Percentiles rank a stretch among this genome's conserved stretches.
phyloP scores from a whole-genome alignment of 2,113 vertebrate genomes.

The Amblyopsis rosae region DNA sequence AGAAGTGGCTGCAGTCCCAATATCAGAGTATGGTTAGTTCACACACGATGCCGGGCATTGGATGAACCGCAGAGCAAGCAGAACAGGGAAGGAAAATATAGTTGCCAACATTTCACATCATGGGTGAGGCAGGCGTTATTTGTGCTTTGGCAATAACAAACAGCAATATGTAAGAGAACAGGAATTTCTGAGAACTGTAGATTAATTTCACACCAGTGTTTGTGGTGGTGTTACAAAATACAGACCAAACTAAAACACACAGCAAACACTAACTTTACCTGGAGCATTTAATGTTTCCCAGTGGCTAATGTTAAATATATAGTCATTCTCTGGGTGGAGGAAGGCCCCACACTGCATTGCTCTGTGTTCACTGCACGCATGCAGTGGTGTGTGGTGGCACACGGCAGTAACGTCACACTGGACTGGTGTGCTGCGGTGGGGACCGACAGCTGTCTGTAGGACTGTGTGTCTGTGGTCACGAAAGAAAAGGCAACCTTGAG shows the following conservation, averaged over 20 bases:
- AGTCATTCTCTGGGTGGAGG: no score
- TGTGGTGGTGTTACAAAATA: no score
- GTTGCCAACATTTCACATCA: background rate
- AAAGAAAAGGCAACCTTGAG: background rate
- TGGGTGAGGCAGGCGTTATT: background rate
- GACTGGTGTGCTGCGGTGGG: constrained; percentile 20
- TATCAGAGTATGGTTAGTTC: background rate
- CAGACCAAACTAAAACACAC: no score
- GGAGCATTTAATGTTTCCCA: no score
- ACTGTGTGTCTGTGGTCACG: constrained; percentile 19
- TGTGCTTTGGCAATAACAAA: background rate
- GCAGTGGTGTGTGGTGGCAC: constrained; percentile 33
- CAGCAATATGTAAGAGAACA: background rate
- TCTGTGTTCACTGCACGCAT: constrained; percentile 1
- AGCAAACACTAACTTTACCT: no score
- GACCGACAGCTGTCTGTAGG: constrained; percentile 20
- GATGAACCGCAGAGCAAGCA: background rate
- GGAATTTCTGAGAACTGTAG: background rate
- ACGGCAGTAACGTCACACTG: constrained; percentile 36
- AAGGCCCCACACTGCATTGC: background rate
- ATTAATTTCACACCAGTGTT: no score
- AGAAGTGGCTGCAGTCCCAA: background rate
- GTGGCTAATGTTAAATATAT: no score
- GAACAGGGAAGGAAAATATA: background rate
- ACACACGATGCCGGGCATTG: background rate